Conservation (phyloP, 2,797 vertebrate species). For the Trichosurus vulpecula region DNA sequence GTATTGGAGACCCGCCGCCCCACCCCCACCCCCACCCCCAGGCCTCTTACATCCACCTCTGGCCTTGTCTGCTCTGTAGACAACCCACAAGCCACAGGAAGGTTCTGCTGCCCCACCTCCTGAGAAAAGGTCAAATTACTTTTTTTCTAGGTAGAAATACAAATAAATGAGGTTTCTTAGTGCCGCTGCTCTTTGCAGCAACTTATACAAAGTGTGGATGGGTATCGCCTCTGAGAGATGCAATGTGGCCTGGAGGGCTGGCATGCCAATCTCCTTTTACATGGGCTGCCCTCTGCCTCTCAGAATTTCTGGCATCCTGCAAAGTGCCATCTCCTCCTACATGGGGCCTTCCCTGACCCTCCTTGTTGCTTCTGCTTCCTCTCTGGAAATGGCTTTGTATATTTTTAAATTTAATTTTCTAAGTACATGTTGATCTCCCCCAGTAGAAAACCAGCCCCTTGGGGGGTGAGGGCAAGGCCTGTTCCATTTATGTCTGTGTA, state of each 20-base stretch:
- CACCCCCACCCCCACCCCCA: no score
- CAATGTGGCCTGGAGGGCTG: background rate
- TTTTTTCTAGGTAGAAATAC: background rate
- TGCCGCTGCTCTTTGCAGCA: background rate
- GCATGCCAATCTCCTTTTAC: background rate
- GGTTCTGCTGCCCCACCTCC: background rate
- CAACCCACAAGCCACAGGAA: background rate
- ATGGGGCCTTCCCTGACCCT: background rate
- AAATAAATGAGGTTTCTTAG: background rate
- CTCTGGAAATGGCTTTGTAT: background rate
- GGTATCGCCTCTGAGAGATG: background rate
- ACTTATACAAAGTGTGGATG: background rate
- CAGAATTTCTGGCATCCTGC: background rate
- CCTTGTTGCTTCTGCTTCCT: background rate
- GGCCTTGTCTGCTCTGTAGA: background rate
- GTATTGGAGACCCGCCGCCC: background rate
- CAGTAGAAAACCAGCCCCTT: background rate
- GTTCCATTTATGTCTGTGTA: background rate
- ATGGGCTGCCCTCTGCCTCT: background rate
- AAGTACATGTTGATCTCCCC: background rate
- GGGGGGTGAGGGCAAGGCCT: background rate
- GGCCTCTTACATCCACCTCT: background rate
- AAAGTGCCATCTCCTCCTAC: background rate
- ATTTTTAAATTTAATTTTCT: background rate
- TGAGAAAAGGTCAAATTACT: background rate